Conservation (phyloP, 2,888 invertebrate genomes). For the Tinea pellionella region DNA sequence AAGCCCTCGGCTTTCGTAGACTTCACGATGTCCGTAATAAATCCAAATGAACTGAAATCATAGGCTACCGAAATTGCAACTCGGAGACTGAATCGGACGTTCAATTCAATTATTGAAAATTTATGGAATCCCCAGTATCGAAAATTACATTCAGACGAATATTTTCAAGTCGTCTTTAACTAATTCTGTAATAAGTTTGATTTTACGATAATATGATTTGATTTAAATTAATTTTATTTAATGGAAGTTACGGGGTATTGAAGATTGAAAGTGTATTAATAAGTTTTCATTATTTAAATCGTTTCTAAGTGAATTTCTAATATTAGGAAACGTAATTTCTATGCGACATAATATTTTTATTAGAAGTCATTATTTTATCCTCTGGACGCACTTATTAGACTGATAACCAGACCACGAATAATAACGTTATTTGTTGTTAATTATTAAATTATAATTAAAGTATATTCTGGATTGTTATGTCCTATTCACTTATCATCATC, state of each 20-base stretch:
- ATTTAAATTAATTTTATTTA: not conserved
- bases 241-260: not conserved
- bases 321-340: too few species aligned
- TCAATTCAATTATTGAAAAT: constrained; percentile 58
- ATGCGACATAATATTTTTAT: too few species aligned
- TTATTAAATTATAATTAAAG: too few species aligned
- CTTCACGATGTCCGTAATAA: constrained; percentile 24
- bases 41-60: constrained; percentile 42
- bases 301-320: not conserved
- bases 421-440: too few species aligned
- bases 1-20: not conserved
- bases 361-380: too few species aligned
- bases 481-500: too few species aligned
- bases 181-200: constrained; percentile 8
- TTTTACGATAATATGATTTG: constrained; percentile 9
- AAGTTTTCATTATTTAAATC: not conserved
- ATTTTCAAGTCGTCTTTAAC: not conserved
- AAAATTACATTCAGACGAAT: constrained; percentile 10
- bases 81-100: constrained; percentile 39
- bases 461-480: too few species aligned
- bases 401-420: too few species aligned
- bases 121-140: constrained; percentile 29
- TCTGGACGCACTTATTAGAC: too few species aligned
- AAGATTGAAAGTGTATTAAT: not conserved
- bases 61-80: constrained; percentile 41